A percentile compares a stretch with the other conserved stretches of the same genome.
Evolutionary conservation across 2,888 invertebrate species (phyloP).

Genomic region (Nephrotoma appendiculata): DNA sequence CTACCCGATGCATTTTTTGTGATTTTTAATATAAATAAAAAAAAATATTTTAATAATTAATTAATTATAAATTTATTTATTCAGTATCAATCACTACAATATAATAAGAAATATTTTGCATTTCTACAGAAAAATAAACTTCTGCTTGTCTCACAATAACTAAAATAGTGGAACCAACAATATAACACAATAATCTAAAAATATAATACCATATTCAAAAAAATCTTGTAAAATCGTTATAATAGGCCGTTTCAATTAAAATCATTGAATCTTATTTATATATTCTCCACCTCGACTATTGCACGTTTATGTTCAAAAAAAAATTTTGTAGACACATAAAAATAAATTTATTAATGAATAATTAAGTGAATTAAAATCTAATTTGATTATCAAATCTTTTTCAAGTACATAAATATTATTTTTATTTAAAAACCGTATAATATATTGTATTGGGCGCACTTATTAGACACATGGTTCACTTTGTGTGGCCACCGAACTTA

Average conservation of each 20-base stretch:
- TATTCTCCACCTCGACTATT: background rate
- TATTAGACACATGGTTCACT: background rate
- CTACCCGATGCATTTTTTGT: background rate
- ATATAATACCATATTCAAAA: background rate
- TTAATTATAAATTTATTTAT: background rate
- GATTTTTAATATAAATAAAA: background rate
- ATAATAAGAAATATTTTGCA: background rate
- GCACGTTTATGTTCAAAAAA: background rate
- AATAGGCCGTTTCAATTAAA: background rate
- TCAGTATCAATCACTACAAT: background rate
- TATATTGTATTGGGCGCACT: background rate
- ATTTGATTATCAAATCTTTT: background rate
- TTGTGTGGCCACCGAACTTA: conserved; percentile 16
- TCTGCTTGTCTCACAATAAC: background rate
- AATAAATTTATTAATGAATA: background rate
- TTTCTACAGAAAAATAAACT: background rate
- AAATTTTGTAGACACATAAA: background rate
- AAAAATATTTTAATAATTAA: background rate
- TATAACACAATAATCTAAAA: background rate
- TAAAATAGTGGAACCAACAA: background rate
- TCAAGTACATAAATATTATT: background rate
- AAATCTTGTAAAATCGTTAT: background rate
- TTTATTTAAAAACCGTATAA: background rate
- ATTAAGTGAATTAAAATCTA: background rate
- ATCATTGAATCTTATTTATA: background rate